phyloP scores from a whole-genome alignment of 2,888 invertebrate species.

The Lithodes maja region DNA sequence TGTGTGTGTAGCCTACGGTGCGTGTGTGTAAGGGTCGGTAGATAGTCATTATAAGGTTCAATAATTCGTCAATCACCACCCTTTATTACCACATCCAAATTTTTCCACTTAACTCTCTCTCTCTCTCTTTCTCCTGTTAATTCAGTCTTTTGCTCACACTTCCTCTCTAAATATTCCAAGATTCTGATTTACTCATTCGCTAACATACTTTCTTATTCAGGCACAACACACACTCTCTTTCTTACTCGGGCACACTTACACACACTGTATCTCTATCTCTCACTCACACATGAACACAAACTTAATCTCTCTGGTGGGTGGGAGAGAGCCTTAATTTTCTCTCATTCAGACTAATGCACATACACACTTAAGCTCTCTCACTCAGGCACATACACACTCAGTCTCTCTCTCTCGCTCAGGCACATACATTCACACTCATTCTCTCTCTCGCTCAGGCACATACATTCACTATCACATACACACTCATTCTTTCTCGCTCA shows the following conservation, averaged over 20 bases:
- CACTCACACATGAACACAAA: neutral
- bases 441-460: constrained; percentile 16
- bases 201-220: neutral
- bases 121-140: neutral
- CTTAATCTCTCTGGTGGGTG: neutral
- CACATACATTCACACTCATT: neutral
- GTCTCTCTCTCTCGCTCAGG: constrained; percentile 2
- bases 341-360: neutral
- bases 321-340: neutral
- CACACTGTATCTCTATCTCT: neutral
- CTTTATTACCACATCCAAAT: neutral
- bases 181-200: neutral
- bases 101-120: neutral
- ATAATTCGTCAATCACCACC: neutral
- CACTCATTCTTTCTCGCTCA: constrained; percentile 11
- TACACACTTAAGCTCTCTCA: neutral
- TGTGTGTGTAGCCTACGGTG: too few relatives aligned
- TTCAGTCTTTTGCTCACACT: neutral
- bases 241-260: neutral
- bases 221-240: neutral
- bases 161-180: neutral
- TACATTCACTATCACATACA: neutral
- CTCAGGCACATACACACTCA: neutral
- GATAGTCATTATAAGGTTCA: too few relatives aligned
- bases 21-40: too few relatives aligned